Percentiles rank a stretch among this genome's conserved stretches.
phyloP scores from a whole-genome alignment of 2,888 invertebrate species.

The Stenodera caucasica region DNA sequence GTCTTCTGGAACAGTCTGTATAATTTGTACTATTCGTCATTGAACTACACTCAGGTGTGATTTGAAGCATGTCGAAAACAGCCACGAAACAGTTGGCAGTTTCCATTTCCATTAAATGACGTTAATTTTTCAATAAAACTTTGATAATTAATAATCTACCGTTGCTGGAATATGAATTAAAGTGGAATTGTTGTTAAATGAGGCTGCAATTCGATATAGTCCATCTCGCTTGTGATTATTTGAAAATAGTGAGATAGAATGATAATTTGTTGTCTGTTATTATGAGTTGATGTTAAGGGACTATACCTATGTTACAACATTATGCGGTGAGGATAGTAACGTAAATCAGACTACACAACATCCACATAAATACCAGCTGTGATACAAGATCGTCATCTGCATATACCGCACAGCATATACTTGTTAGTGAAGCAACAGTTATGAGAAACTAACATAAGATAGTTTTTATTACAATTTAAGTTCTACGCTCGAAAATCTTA shows the following conservation, averaged over 20 bases:
- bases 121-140: slow-evolving; percentile 29
- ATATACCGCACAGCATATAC: neutral
- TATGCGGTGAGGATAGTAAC: slow-evolving; percentile 25
- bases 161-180: slow-evolving; percentile 19
- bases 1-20: too few relatives aligned
- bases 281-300: too few relatives aligned
- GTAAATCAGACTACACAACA: slow-evolving; percentile 22
- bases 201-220: slow-evolving; percentile 14
- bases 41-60: slow-evolving; percentile 23
- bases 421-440: neutral
- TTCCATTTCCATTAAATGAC: slow-evolving; percentile 25
- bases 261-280: neutral
- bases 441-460: too few relatives aligned
- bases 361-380: slow-evolving; percentile 24
- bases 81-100: slow-evolving; percentile 21
- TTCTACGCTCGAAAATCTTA: too few relatives aligned
- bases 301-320: slow-evolving; percentile 17
- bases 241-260: neutral
- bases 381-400: slow-evolving; percentile 9
- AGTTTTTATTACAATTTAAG: too few relatives aligned
- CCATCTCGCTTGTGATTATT: neutral
- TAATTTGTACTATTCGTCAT: too few relatives aligned
- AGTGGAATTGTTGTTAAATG: slow-evolving; percentile 21
- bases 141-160: slow-evolving; percentile 25
- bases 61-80: slow-evolving; percentile 23